These are phyloP conservation scores for Rousettus leschenaultii DNA, from an alignment of 2,113 vertebrate genomes.

Conservation along the genomic window DNA sequence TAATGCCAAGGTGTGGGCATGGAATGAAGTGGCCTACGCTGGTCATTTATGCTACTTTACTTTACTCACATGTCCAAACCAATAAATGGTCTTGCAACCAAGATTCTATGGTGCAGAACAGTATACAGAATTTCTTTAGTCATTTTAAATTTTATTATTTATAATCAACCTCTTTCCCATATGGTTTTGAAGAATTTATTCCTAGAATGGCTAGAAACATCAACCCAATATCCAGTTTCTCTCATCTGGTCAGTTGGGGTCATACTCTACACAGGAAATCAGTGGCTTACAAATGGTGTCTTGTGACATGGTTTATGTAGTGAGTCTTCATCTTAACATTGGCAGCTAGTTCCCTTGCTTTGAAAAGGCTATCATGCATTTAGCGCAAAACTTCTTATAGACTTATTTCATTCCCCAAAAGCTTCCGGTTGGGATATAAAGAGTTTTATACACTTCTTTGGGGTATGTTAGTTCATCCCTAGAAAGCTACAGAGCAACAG, in stretches of 20 bases:
- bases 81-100: not conserved
- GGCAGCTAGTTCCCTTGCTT: not conserved
- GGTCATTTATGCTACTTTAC: not conserved
- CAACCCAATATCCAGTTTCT: not conserved
- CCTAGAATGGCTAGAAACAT: not conserved
- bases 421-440: not conserved
- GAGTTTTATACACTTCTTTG: not conserved
- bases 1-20: not conserved
- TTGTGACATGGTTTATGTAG: not conserved
- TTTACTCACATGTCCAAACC: not conserved
- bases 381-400: not conserved
- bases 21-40: not conserved
- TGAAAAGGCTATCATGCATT: not conserved
- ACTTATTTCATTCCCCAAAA: not conserved
- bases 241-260: not conserved
- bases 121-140: not conserved
- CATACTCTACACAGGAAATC: not conserved
- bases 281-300: not conserved
- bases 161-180: not conserved
- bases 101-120: not conserved
- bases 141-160: not conserved
- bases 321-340: not conserved
- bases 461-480: not conserved
- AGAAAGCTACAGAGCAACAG: not conserved
- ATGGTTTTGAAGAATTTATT: not conserved